These are phyloP conservation scores for Hypomecis atomaria DNA, from an alignment of 2,888 invertebrate species.

Conservation along the genomic window DNA sequence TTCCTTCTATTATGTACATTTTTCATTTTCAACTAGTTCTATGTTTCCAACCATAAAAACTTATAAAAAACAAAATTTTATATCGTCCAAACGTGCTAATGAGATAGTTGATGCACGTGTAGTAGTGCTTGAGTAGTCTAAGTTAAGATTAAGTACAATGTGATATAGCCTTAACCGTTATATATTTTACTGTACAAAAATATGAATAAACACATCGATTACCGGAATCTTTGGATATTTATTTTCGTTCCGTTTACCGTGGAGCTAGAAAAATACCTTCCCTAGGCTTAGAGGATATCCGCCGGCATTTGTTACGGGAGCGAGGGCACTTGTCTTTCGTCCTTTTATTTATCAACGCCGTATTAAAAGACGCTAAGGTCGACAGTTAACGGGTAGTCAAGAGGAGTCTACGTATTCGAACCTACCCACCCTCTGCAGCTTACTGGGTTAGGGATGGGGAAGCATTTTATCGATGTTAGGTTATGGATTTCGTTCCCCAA, in stretches of 20 bases:
- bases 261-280: conserved; percentile 21
- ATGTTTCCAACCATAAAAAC: too few relatives aligned
- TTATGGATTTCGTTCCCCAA: not conserved
- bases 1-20: too few relatives aligned
- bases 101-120: too few relatives aligned
- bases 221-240: conserved; percentile 13
- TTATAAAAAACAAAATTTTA: too few relatives aligned
- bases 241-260: conserved; percentile 9
- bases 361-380: conserved; percentile 39
- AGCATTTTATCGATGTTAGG: conserved; percentile 31
- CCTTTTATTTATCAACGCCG: conserved; percentile 21
- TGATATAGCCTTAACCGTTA: not conserved
- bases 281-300: conserved; percentile 6
- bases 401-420: conserved; percentile 37
- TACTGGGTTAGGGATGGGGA: conserved; percentile 34
- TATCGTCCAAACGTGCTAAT: too few relatives aligned
- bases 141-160: not conserved
- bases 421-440: conserved; percentile 47
- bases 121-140: too few relatives aligned
- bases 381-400: conserved; percentile 44
- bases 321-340: conserved; percentile 4
- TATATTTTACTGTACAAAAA: not conserved
- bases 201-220: conserved; percentile 6
- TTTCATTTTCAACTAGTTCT: too few relatives aligned
- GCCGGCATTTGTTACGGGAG: conserved; percentile 7